Evolutionary conservation across 2,797 vertebrate species (phyloP), one percentile per base, ranked within the genome.

Genomic region (Enteromius viviparus): DNA sequence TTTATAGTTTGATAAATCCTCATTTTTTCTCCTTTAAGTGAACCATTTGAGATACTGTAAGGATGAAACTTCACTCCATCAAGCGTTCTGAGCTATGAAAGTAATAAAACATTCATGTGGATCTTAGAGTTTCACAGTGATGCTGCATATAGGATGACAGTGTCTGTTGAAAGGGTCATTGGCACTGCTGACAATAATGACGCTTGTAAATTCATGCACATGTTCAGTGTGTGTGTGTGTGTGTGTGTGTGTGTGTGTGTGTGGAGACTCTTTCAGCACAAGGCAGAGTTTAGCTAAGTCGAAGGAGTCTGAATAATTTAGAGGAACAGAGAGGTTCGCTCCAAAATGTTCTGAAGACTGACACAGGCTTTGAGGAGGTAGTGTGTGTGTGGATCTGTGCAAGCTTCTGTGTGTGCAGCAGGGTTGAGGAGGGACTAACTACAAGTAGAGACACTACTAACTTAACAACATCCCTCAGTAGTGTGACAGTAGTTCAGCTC

Each of bases 291-390:
- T 65, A 78, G 68, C 68, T 65, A 72, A 29, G 23, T 60, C 76
- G 60, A 76, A 76, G 32, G 32, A 82, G 45, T 37, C 40, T 79
- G 76, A 85, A 85, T 85, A 58, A 82, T 85, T 82, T 49, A 85
- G 26, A 82, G 26, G 47, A 85, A 85, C 84, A 82, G 68, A 85
- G 80, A 82, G 80, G 58, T 23, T 78, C 10, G 17, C 51, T 87
- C 60, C 26, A 45, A n/a, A 69, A 34, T 45, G 45, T 68, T 76
- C 71, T 72, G 47, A 68, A 58, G 84, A 60, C 55, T 78, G 68
- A 81, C 75, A 83, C 3, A 3, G 51, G 65, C 65, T 71, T 68
- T 45, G 32, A 83, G 23, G 76, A 49, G 66, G 21, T 47, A 9
- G 19, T 53, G 29, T 45, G 26, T 40, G 14, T 62, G 72, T 42